Conservation (phyloP, 1,140 invertebrate species). For the Solenopsis invicta region DNA sequence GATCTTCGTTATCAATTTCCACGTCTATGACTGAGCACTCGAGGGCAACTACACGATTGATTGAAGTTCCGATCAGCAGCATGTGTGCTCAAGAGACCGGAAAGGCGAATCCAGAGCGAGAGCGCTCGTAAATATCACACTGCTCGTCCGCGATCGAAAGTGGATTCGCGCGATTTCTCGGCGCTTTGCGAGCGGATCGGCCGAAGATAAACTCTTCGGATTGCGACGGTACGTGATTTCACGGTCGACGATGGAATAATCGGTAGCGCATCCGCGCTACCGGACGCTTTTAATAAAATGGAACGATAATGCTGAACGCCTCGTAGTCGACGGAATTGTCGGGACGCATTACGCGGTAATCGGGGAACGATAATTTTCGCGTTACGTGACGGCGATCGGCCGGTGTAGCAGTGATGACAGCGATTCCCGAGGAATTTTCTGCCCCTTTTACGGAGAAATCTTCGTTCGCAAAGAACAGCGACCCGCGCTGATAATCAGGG, state of each 20-base stretch:
- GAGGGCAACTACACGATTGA: background rate
- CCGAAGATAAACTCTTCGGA: background rate
- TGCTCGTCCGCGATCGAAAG: constrained; percentile 20
- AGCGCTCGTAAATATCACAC: constrained; percentile 56
- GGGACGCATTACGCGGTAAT: constrained; percentile 75
- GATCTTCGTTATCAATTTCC: background rate
- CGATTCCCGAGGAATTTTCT: constrained; percentile 27
- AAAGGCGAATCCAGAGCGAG: constrained; percentile 1
- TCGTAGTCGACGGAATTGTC: constrained; percentile 72
- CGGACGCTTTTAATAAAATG: constrained; percentile 74
- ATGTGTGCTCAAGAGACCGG: background rate
- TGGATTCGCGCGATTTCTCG: constrained; percentile 32
- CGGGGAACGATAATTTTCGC: constrained; percentile 78
- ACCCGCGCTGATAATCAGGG: constrained; percentile 66
- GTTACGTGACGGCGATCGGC: constrained; percentile 75
- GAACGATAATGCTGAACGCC: constrained; percentile 74
- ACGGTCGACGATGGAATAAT: constrained; percentile 69
- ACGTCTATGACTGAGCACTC: background rate
- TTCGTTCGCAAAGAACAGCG: constrained; percentile 29
- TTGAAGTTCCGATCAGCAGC: background rate
- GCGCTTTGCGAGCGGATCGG: background rate
- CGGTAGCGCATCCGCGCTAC: constrained; percentile 65
- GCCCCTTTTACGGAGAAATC: constrained; percentile 9
- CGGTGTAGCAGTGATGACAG: background rate
- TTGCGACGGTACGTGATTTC: constrained; percentile 67